Evolutionary conservation across 1,140 invertebrate species (phyloP).

Genomic region (Cherax destructor): DNA sequence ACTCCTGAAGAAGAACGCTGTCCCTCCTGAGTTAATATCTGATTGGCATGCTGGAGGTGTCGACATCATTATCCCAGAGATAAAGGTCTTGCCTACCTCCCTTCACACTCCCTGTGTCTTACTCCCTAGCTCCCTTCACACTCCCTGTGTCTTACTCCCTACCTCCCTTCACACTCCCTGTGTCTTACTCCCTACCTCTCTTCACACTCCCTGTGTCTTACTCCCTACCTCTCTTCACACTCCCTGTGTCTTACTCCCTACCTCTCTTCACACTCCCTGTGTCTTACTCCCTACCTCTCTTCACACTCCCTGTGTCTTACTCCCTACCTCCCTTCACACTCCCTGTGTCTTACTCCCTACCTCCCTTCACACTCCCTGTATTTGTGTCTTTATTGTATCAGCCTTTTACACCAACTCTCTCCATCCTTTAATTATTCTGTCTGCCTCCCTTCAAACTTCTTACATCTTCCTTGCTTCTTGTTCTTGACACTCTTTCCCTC

Average conservation of each 20-base stretch:
- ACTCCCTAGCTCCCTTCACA: background rate
- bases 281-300: background rate
- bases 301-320: too few species aligned
- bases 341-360: background rate
- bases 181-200: background rate
- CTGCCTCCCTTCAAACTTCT: background rate
- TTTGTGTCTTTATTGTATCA: too few species aligned
- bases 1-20: slow-evolving; percentile 2
- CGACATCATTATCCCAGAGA: slow-evolving; percentile 1
- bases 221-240: too few species aligned
- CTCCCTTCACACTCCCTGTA: background rate
- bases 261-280: background rate
- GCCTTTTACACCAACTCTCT: too few species aligned
- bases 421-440: too few species aligned
- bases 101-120: background rate
- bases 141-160: background rate
- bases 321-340: too few species aligned
- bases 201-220: background rate
- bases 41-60: slow-evolving; percentile 11
- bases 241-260: too few species aligned
- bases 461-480: background rate
- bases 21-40: slow-evolving; percentile 20
- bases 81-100: background rate
- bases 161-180: background rate
- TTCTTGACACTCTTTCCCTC: too few species aligned